These are phyloP conservation scores for Tipula vernalis DNA, from an alignment of 2,888 invertebrate genomes.

Conservation along the genomic window DNA sequence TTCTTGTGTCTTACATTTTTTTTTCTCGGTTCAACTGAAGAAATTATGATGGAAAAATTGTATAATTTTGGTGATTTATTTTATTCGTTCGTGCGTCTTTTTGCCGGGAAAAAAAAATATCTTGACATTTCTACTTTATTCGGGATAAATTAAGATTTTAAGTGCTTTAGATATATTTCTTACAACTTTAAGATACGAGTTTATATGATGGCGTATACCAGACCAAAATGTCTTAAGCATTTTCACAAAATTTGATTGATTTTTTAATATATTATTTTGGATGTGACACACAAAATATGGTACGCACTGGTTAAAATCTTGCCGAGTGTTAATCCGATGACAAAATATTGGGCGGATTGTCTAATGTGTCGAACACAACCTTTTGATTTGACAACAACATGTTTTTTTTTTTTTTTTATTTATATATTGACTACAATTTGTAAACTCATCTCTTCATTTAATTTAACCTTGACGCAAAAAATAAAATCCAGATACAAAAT, in stretches of 20 bases:
- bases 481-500: background rate
- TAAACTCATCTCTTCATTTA: background rate
- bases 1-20: background rate
- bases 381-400: background rate
- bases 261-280: background rate
- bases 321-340: background rate
- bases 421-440: background rate
- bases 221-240: background rate
- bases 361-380: background rate
- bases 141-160: constrained; percentile 4
- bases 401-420: background rate
- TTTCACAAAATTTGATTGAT: background rate
- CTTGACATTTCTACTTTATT: background rate
- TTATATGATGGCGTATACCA: background rate
- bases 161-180: background rate
- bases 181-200: background rate
- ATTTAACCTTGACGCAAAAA: background rate
- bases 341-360: background rate
- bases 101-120: background rate
- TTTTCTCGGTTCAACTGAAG: background rate
- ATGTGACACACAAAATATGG: background rate
- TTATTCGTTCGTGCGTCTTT: constrained; percentile 4
- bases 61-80: background rate
- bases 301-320: background rate
- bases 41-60: constrained; percentile 4